phyloP scores from a whole-genome alignment of 1,140 invertebrate genomes.

The Hyphantria cunea region DNA sequence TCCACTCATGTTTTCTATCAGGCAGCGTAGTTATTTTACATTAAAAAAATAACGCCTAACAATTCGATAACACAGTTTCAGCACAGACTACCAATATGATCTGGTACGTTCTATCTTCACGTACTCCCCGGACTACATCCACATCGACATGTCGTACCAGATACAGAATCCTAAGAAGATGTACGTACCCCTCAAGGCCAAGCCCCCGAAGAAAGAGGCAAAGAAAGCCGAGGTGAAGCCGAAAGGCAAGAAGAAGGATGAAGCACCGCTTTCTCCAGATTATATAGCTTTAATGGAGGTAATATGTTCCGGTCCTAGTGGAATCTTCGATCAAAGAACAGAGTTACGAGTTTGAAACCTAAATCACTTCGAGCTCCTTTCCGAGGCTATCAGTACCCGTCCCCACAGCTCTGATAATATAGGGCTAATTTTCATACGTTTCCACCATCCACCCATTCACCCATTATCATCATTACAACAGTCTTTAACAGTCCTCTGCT shows the following conservation, averaged over 20 bases:
- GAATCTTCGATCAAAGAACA: too few species aligned
- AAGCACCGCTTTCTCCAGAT: conserved; percentile 47
- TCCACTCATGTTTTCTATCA: too few species aligned
- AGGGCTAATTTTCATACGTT: too few species aligned
- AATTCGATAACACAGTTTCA: conserved; percentile 53
- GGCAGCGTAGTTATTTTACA: too few species aligned
- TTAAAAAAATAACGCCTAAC: too few species aligned
- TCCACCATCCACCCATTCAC: too few species aligned
- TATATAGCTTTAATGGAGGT: conserved; percentile 63
- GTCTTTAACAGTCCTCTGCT: too few species aligned
- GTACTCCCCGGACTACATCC: conserved; percentile 53
- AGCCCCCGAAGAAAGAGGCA: conserved; percentile 50
- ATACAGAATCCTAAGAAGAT: conserved; percentile 57
- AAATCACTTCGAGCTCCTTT: too few species aligned
- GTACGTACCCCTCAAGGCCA: conserved; percentile 48
- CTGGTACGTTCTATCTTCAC: conserved; percentile 66
- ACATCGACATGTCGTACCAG: conserved; percentile 56
- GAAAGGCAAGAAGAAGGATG: conserved; percentile 62
- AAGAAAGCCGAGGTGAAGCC: conserved; percentile 11
- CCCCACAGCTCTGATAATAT: too few species aligned
- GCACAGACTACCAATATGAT: conserved; percentile 69
- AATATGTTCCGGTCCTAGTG: background rate
- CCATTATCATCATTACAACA: too few species aligned
- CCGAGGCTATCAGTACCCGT: too few species aligned
- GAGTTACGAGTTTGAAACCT: too few species aligned